Evolutionary conservation across 2,888 invertebrate species (phyloP), one percentile per base, ranked within the genome.

Genomic region (Cheilosia pagana): DNA sequence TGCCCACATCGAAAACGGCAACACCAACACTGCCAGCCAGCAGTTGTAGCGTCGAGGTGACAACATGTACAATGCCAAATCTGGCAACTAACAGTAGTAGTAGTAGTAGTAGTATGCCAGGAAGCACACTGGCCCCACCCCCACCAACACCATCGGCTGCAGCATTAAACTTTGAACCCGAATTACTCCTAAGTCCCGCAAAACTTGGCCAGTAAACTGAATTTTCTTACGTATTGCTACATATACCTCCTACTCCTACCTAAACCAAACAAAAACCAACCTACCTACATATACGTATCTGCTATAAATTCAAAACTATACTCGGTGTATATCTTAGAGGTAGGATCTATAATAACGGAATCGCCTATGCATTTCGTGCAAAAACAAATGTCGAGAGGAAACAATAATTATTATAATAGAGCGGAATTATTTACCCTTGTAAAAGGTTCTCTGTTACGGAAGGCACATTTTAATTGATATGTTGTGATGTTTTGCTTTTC

Each of bases 141-240:
- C 67, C 82, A 74, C 71, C 78, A 53, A 74, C 83, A 43, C 50
- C 79, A 59, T 35, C 82, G 48, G 79, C 87, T 48, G 43, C 81
- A 62, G 75, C 85, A 23, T 53, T 86, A 76, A 90, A 91, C 87
- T 89, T 89, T 65, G 92, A 92, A 88, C 90, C 91, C 67, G 92
- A 92, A 88, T 87, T 92, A 86, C 90, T 92, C 87, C 89, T 92
- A 86, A 92, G 92, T 88, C 92, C 92, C 62, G 90, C 92, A 39
- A 92, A 92, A 87, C 90, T 92, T 83, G 92, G 92, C 60, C 92
- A 92, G 87, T 91, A 89, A 87, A 59, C 41, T 70, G 14, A 19
- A 0, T 25, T 31, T 35, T 19, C n/a, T 16, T 28, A 43, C 25
- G 23, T 43, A 21, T 59, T 65, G 23, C 65, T 25, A 39, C 65